Conservation (phyloP, 2,888 invertebrate genomes). For the Scotopteryx bipunctaria region DNA sequence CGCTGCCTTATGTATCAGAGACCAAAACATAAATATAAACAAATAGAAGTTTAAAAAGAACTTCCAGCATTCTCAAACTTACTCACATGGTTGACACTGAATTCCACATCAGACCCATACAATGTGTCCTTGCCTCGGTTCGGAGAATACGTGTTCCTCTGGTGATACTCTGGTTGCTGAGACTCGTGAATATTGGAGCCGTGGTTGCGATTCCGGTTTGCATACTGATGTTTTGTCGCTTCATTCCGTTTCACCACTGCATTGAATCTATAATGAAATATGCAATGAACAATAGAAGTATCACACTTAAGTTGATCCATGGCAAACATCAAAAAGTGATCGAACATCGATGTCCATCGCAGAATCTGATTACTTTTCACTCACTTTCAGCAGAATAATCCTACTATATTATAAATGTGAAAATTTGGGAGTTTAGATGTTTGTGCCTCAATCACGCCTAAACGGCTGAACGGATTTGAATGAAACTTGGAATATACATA, state of each 20-base stretch:
- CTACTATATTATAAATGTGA: no score
- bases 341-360: no score
- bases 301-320: no score
- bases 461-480: no score
- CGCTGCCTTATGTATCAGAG: not conserved
- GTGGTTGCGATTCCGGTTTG: constrained; percentile 41
- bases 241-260: constrained; percentile 66
- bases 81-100: constrained; percentile 54
- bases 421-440: no score
- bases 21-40: not conserved
- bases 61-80: constrained; percentile 28
- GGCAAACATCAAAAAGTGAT: no score
- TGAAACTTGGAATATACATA: no score
- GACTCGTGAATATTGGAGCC: constrained; percentile 35
- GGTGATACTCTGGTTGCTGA: constrained; percentile 18
- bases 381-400: no score
- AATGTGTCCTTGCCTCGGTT: constrained; percentile 31
- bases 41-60: constrained; percentile 7
- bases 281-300: not conserved
- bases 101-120: constrained; percentile 52
- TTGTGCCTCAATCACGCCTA: no score
- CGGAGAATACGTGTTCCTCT: constrained; percentile 24
- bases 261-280: constrained; percentile 52
- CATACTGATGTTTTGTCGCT: constrained; percentile 51
- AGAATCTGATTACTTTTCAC: no score